phyloP scores from a whole-genome alignment of 2,113 vertebrate genomes.

The Caracal caracal region DNA sequence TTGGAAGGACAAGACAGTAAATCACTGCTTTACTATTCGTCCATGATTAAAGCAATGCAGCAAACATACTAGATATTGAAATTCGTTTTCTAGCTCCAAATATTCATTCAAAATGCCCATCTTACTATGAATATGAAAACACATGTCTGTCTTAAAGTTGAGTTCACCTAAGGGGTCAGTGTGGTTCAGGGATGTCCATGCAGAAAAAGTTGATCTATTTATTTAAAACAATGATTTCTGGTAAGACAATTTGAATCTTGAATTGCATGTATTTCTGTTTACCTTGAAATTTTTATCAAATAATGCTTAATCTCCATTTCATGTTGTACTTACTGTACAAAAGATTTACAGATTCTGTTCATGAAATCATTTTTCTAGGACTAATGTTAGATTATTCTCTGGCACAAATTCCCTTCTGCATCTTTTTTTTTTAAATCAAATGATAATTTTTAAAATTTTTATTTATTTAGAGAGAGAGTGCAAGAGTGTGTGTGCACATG shows the following conservation, averaged over 20 bases:
- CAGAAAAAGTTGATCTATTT: background rate
- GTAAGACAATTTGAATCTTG: background rate
- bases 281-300: background rate
- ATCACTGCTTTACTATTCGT: background rate
- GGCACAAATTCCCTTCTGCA: background rate
- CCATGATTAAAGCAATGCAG: background rate
- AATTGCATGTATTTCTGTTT: slow-evolving; percentile 2
- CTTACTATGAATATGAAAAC: background rate
- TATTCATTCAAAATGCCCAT: background rate
- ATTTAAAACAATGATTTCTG: background rate
- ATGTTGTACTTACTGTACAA: background rate
- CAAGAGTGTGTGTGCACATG: no score
- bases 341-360: background rate
- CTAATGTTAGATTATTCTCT: slow-evolving; percentile 5
- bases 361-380: slow-evolving; percentile 14
- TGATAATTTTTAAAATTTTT: no score
- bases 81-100: background rate
- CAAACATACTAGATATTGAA: background rate
- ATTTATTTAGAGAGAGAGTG: no score
- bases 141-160: background rate
- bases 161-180: background rate
- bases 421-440: no score
- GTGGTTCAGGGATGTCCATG: background rate
- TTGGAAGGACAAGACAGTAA: background rate
- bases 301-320: background rate